Percentiles rank a stretch among this genome's conserved stretches.
Evolutionary conservation across 64 coral and sea anemone species (phyloP).

Genomic region (Astreopora myriophthalma): DNA sequence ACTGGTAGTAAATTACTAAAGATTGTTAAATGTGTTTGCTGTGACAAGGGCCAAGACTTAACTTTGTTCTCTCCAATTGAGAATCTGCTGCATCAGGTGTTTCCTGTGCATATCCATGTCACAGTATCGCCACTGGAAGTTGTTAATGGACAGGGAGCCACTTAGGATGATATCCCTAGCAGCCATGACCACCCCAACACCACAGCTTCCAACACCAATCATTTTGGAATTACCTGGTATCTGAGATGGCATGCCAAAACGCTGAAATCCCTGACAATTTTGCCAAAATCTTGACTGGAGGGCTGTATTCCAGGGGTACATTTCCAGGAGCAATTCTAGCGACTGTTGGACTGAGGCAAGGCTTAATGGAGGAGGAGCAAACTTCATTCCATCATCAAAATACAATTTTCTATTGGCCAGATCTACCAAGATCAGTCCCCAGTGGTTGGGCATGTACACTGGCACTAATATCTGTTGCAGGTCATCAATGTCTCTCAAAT

Average conservation of each 20-base stretch:
- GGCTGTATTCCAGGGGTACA: neutral
- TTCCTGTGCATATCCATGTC: slow-evolving; percentile 2
- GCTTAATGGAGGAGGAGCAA: neutral
- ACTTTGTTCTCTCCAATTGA: too few species aligned
- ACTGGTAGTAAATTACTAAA: too few species aligned
- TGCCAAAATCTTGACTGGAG: slow-evolving; percentile 33
- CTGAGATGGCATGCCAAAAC: slow-evolving; percentile 18
- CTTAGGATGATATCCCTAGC: neutral
- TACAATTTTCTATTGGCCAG: slow-evolving; percentile 8
- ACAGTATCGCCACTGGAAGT: neutral
- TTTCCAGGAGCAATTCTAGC: slow-evolving; percentile 8
- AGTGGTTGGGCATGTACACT: slow-evolving; percentile 55
- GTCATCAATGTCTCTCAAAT: neutral
- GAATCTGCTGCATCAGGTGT: neutral
- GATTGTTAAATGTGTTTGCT: too few species aligned
- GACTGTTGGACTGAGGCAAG: slow-evolving; percentile 23
- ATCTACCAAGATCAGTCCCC: slow-evolving; percentile 42
- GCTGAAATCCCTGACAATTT: neutral
- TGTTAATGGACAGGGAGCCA: neutral
- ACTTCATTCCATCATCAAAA: slow-evolving; percentile 72
- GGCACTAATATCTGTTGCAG: slow-evolving; percentile 57
- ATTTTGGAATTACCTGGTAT: neutral
- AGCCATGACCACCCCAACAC: slow-evolving; percentile 32
- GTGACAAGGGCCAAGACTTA: too few species aligned
- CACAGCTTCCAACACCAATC: slow-evolving; percentile 43